Evolutionary conservation across 2,797 vertebrate species (phyloP).

Genomic region (Muscicapa comitata): DNA sequence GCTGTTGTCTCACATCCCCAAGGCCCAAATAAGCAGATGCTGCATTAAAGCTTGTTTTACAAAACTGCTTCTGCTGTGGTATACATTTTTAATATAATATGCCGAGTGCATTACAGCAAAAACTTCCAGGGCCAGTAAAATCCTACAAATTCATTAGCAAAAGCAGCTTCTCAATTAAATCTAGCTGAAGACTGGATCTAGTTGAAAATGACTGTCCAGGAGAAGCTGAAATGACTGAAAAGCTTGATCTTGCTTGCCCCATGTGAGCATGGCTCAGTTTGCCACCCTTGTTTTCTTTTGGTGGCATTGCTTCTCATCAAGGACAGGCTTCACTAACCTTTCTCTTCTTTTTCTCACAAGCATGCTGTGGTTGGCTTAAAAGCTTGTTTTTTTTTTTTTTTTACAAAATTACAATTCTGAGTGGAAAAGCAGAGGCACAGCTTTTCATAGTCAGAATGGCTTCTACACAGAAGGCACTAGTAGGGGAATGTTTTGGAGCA

Average conservation of each 20-base stretch:
- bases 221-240: background rate
- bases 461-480: background rate
- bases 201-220: background rate
- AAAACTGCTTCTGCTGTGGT: slow-evolving; percentile 69
- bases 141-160: slow-evolving; percentile 60
- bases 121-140: slow-evolving; percentile 52
- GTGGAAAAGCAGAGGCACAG: background rate
- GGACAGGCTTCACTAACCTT: slow-evolving; percentile 1
- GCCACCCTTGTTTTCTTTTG: background rate
- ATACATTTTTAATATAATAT: slow-evolving; percentile 74
- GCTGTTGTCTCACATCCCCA: slow-evolving; percentile 42
- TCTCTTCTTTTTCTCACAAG: background rate
- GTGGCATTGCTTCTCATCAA: background rate
- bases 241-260: background rate
- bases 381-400: slow-evolving; percentile 1
- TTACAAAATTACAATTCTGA: background rate
- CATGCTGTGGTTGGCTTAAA: background rate
- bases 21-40: slow-evolving; percentile 68
- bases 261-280: background rate
- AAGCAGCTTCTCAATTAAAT: slow-evolving; percentile 46
- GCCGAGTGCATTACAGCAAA: slow-evolving; percentile 27
- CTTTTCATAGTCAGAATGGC: background rate
- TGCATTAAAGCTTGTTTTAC: slow-evolving; percentile 65
- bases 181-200: background rate
- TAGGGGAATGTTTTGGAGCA: background rate